phyloP scores from a whole-genome alignment of 1,140 invertebrate genomes.

The Choristoneura fumiferana region DNA sequence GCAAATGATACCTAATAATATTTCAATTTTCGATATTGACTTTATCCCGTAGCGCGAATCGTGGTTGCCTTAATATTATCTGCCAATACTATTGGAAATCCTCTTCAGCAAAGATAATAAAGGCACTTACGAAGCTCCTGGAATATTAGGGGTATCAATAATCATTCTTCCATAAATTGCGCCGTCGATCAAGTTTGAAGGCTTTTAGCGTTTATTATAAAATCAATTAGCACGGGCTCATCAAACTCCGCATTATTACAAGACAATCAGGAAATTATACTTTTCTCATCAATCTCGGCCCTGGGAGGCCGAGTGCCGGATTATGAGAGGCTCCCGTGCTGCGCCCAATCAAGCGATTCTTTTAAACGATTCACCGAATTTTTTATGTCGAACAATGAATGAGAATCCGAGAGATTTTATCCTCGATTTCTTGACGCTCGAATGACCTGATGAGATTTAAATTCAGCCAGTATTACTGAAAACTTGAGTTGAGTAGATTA shows the following conservation, averaged over 20 bases:
- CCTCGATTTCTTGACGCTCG: slow-evolving; percentile 1
- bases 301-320: background rate
- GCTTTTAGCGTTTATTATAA: slow-evolving; percentile 8
- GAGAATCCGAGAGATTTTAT: background rate
- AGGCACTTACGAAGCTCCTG: background rate
- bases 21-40: too few species aligned
- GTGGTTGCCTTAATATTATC: too few species aligned
- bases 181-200: slow-evolving; percentile 3
- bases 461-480: background rate
- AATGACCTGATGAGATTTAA: background rate
- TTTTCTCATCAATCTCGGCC: slow-evolving; percentile 17
- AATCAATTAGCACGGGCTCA: slow-evolving; percentile 16
- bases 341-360: background rate
- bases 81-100: too few species aligned
- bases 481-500: background rate
- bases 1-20: too few species aligned
- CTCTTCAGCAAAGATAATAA: too few species aligned
- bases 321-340: slow-evolving; percentile 2
- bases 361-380: slow-evolving; percentile 7
- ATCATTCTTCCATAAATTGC: background rate
- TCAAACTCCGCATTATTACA: slow-evolving; percentile 15
- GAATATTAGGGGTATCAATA: background rate
- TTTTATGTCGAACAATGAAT: background rate
- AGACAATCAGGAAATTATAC: slow-evolving; percentile 15
- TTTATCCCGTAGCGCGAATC: too few species aligned